These are phyloP conservation scores for Poecilobothrus nobilitatus DNA, from an alignment of 2,888 invertebrate species.

Conservation along the genomic window DNA sequence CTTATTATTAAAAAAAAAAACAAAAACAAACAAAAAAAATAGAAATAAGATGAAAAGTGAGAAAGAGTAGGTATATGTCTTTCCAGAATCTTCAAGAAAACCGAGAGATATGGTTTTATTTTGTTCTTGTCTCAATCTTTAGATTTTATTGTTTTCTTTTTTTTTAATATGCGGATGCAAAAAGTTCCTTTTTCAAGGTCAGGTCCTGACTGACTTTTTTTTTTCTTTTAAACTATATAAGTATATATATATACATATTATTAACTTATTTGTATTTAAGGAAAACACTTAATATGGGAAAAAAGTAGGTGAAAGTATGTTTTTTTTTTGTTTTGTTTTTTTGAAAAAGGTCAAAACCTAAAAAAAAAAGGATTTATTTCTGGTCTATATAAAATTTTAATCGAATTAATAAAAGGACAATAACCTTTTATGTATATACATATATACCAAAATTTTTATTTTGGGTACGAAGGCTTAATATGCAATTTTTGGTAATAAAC, in stretches of 20 bases:
- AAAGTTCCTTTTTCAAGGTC: not conserved
- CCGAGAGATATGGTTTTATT: not conserved
- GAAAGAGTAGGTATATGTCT: too few species aligned
- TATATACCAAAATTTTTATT: not conserved
- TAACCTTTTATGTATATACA: not conserved
- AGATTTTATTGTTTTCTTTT: not conserved
- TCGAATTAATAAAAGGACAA: slow-evolving; percentile 6
- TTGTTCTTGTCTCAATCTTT: not conserved
- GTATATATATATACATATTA: not conserved
- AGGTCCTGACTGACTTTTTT: not conserved
- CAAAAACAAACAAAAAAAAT: too few species aligned
- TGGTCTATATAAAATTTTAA: slow-evolving; percentile 6
- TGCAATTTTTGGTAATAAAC: slow-evolving; percentile 1
- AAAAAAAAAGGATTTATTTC: slow-evolving; percentile 5
- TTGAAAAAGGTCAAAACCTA: slow-evolving; percentile 4
- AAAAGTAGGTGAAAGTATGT: not conserved
- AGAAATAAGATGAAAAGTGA: too few species aligned
- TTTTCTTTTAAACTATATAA: not conserved
- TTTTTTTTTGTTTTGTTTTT: not conserved
- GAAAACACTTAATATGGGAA: not conserved
- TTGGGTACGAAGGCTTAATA: slow-evolving; percentile 6
- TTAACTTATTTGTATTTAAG: not conserved
- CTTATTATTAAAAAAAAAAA: too few species aligned
- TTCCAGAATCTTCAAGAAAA: too few species aligned
- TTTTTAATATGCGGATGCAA: slow-evolving; percentile 3